A percentile compares a stretch with the other conserved stretches of the same genome.
Evolutionary conservation across 2,888 invertebrate genomes (phyloP).

Genomic region (Keiferia lycopersicella): DNA sequence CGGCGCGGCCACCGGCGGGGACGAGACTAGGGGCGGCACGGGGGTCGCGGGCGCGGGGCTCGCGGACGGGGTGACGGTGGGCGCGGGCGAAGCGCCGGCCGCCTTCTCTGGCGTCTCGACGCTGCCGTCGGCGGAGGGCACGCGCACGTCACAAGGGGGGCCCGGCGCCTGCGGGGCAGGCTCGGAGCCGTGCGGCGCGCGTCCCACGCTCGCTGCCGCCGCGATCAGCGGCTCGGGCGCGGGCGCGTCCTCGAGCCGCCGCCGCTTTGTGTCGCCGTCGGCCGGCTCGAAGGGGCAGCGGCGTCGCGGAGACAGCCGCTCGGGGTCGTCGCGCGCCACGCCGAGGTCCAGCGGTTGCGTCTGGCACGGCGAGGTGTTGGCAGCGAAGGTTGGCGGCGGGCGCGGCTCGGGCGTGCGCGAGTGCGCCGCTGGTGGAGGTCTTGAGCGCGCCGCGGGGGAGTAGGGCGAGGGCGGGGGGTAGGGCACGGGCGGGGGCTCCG

Average conservation of each 20-base stretch:
- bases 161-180: constrained; percentile 74
- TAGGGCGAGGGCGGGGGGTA: constrained; percentile 71
- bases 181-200: constrained; percentile 82
- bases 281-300: constrained; percentile 80
- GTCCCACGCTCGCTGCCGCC: constrained; percentile 86
- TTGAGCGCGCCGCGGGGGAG: constrained; percentile 58
- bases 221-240: constrained; percentile 85
- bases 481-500: constrained; percentile 68
- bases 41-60: constrained; percentile 70
- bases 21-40: constrained; percentile 59
- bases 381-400: constrained; percentile 59
- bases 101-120: constrained; percentile 79
- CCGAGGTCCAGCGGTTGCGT: constrained; percentile 91
- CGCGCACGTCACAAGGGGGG: constrained; percentile 77
- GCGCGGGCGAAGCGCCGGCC: constrained; percentile 71
- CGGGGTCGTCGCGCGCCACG: constrained; percentile 83
- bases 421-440: constrained; percentile 82
- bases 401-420: constrained; percentile 77
- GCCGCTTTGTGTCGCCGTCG: constrained; percentile 83
- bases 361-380: constrained; percentile 78
- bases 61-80: constrained; percentile 61
- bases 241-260: constrained; percentile 80
- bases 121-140: constrained; percentile 83
- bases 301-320: constrained; percentile 83
- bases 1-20: constrained; percentile 58